Base-by-base conservation (phyloP, 2,888 invertebrate species). In the Eubasilissa splendida region DNA sequence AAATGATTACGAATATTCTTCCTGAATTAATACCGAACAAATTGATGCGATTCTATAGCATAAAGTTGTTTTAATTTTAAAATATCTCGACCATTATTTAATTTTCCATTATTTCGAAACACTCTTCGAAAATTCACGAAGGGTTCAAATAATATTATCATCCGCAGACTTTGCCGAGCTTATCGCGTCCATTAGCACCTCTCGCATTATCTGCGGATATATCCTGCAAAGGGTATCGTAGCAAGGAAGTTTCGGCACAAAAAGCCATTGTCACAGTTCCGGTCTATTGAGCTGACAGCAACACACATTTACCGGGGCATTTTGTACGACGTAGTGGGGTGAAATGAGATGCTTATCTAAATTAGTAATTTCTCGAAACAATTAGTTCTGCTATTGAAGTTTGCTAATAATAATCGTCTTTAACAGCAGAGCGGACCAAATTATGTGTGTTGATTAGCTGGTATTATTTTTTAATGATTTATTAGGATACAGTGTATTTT, bases 221-320 rank as follows among this genome's bases (percentile, higher is more conserved):
- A 65, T 42, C 42, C 12, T 10, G 42, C 9, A 4, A 9, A 65
- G 33, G 12, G 12, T 65, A 10, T 31, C 4, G 33, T 65, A 58
- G 12, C 58, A 11, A 11, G 52, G 66, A 52, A 52, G 14, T 68
- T 63, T 68, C 9, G 9, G 52, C 66, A 9, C 52, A 68, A 68
- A 68, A 68, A 68, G 52, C 66, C 50, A 50, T 68, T 68, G 66
- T 52, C 50, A 50, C 42, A 50, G 66, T 50, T 14, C 66, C 66
- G 79, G 54, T 31, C 50, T 75, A 79, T 75, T 79, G 54, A 68
- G 66, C 75, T 79, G 79, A 75, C 79, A 75, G 56, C 52, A 53
- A 12, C 79, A 75, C 33, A 33, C 8, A n/a, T 58, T n/a, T n/a
- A 11, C 58, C 4, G 58, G 58, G 11, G 12, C 58, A 58, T 58